Base-by-base conservation (phyloP, 1,140 invertebrate genomes). In the Bacillus rossius region DNA sequence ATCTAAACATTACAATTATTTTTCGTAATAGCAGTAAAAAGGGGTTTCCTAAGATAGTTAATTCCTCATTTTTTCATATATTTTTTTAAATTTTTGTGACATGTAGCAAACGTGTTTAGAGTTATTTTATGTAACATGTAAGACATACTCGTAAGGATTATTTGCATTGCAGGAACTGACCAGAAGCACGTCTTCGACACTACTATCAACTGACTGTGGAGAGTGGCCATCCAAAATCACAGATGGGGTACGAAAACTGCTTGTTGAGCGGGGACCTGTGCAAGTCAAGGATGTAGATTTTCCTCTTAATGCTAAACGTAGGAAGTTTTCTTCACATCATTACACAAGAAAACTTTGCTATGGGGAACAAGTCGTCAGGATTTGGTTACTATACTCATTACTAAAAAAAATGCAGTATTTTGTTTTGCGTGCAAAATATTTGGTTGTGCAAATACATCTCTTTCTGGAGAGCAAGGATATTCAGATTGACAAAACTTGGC, bases 291-390 rank as follows among this genome's bases (percentile, higher is more conserved):
- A 50, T 26, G 8, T 17, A 50, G 48, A 50, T 29, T 50, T 50
- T 50, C 17, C 17, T 14, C 22, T 50, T 8, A 8, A 50, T 29
- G 22, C 29, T 34, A 34, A 34, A 34, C 5, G 29, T 34, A 34
- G 29, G 29, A 59, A 66, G 64, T 71, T 66, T 69, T 67, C 64
- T 49, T 65, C 63, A 60, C 56, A 47, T 38, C 52, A 55, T 37
- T 40, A 41, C 16, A 26, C 62, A 55, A 13, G 34, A 22, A 14
- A 13, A 37, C 59, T 60, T 29, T 19, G 22, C 13, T 56, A 60
- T 57, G 54, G 54, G 23, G 42, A 60, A 34, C n/a, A 37, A 23
- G 54, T 60, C 8, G 43, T 38, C 13, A 55, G 59, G 13, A n/a
- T 13, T 60, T 43, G n/a, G 22, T 25, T 60, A 5, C 25, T 41